A percentile compares a stretch with the other conserved stretches of the same genome.
phyloP scores from a whole-genome alignment of 2,888 invertebrate genomes.

The Dasypolia templi region DNA sequence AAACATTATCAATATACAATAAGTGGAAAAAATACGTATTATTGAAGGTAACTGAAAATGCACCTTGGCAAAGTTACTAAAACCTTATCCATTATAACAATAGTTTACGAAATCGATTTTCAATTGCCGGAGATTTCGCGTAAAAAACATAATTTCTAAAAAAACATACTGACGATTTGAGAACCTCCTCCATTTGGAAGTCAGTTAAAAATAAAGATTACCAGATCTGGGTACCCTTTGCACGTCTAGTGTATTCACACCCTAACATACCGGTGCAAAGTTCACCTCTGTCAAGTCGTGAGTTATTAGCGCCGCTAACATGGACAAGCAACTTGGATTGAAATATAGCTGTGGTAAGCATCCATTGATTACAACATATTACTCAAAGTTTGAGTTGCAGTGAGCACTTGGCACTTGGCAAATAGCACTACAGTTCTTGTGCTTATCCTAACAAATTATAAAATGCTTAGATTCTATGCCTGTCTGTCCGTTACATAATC shows the following conservation, averaged over 20 bases:
- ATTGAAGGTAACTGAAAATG: no score
- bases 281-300: slow-evolving; percentile 44
- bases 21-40: no score
- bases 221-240: no score
- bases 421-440: neutral
- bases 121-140: no score
- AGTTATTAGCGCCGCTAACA: slow-evolving; percentile 59
- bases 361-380: slow-evolving; percentile 52
- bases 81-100: no score
- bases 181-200: no score
- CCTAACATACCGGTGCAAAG: slow-evolving; percentile 38
- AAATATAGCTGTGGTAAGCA: slow-evolving; percentile 57
- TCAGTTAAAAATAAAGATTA: no score
- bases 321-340: slow-evolving; percentile 51
- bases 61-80: no score
- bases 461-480: neutral
- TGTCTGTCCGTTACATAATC: neutral
- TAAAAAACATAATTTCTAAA: no score
- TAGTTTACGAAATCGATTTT: no score
- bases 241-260: neutral
- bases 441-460: neutral
- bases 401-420: slow-evolving; percentile 21
- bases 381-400: slow-evolving; percentile 33
- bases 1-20: no score
- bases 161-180: no score